Conservation (phyloP, 2,113 vertebrate genomes). For the Progne subis region DNA sequence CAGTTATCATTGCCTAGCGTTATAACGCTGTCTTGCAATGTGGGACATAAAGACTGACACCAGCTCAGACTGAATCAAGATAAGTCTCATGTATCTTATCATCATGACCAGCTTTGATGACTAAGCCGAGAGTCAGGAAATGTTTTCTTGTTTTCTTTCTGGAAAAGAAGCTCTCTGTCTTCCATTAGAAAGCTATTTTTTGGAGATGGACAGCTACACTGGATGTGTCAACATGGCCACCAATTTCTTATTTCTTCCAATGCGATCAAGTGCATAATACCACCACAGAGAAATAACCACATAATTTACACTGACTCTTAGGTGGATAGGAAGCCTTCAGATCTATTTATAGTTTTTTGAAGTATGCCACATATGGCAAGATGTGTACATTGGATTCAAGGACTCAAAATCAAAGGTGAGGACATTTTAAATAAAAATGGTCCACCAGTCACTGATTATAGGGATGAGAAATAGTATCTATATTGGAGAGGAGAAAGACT, state of each 20-base stretch:
- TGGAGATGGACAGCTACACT: neutral
- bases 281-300: neutral
- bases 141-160: neutral
- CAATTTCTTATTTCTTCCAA: neutral
- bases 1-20: neutral
- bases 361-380: neutral
- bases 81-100: neutral
- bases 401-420: neutral
- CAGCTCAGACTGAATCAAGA: neutral
- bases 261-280: neutral
- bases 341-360: neutral
- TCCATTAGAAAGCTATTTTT: neutral
- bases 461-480: fast-evolving
- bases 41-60: neutral
- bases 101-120: neutral
- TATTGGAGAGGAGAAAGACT: neutral
- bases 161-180: neutral
- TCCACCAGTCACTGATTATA: neutral
- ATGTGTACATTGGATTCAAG: neutral
- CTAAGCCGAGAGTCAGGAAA: neutral
- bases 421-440: neutral
- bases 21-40: neutral
- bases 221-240: neutral
- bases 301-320: neutral
- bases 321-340: neutral